Evolutionary conservation across 2,888 invertebrate genomes (phyloP).

Genomic region (Xanthostigma xanthostigma): DNA sequence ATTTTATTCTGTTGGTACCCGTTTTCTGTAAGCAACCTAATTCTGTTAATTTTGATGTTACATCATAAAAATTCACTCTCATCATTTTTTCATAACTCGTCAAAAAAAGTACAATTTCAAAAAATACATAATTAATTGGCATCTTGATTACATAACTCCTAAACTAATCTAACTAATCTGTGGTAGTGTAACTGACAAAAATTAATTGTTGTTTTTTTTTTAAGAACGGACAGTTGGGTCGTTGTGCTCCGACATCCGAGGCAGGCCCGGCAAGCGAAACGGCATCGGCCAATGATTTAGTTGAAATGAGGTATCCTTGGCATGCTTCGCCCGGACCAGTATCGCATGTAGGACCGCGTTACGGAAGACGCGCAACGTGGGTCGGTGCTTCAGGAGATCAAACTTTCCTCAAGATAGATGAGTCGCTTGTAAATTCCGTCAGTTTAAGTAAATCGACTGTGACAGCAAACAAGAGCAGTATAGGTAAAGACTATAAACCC

Average conservation of each 20-base stretch:
- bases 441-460: conserved; percentile 78
- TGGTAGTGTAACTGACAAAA: no score
- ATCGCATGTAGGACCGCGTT: conserved; percentile 68
- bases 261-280: conserved; percentile 13
- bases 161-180: no score
- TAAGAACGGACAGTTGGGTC: conserved; percentile 48
- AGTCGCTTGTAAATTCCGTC: conserved; percentile 81
- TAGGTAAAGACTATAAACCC: conserved; percentile 39
- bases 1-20: no score
- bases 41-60: no score
- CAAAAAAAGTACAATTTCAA: no score
- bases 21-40: no score
- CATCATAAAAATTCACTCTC: no score
- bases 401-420: conserved; percentile 85
- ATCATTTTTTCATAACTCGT: no score
- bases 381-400: conserved; percentile 92
- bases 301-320: conserved; percentile 38
- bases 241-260: conserved; percentile 23
- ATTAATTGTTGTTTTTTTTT: conserved; percentile 7
- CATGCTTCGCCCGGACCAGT: conserved; percentile 60
- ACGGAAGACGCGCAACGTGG: conserved; percentile 83
- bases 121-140: no score
- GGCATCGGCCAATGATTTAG: conserved; percentile 2
- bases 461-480: conserved; percentile 71
- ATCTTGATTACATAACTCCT: no score